Base-by-base conservation (phyloP, 2,888 invertebrate genomes). In the Liodrosophila aerea region DNA sequence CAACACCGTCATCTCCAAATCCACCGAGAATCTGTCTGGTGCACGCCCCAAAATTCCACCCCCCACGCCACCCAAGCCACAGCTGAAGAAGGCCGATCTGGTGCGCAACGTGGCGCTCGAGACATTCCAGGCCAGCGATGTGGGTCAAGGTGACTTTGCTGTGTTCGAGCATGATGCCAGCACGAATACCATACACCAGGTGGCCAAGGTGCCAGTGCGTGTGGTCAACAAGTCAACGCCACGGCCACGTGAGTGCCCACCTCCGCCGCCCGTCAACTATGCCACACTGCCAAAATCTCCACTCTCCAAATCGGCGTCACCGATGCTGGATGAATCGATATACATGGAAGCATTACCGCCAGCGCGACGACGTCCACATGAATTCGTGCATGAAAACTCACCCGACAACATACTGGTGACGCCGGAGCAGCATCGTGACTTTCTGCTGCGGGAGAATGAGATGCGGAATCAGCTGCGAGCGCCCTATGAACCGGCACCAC, bases 261-360 rank as follows among this genome's bases (percentile, higher is more conserved):
- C 90, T 8, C 90, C 90, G n/a, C 90, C 90, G 30, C 90, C 90
- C 9, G 74, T 90, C 1, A 89, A 89, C 60, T 87, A 69, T 50
- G 69, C 86, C 29, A 90, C 90, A 2, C 39, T 90, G 61, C 90
- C 90, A 12, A 88, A 76, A 40, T 54, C 61, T 18, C 70, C 80
- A 2, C 16, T 77, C 16, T 40, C 80, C 7, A 58, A 58, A 18
- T 5, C 54, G 1, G 13, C 66, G 5, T 15, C 69, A 5, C 34
- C 68, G 2, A 27, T 62, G 43, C 22, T 52, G 1, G 70, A 80
- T 41, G 88, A 88, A 50, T 66, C 86, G 2, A 64, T 73, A 1
- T 88, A 88, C 40, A 71, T 90, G 76, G 90, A 90, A 73, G 85
- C 89, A 0, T 57, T 90, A 56, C 88, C 89, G 4, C 87, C 89